Evolutionary conservation across 2,113 vertebrate species (phyloP), one percentile per base, ranked within the genome.

Genomic region (Microcebus ravelobensis): DNA sequence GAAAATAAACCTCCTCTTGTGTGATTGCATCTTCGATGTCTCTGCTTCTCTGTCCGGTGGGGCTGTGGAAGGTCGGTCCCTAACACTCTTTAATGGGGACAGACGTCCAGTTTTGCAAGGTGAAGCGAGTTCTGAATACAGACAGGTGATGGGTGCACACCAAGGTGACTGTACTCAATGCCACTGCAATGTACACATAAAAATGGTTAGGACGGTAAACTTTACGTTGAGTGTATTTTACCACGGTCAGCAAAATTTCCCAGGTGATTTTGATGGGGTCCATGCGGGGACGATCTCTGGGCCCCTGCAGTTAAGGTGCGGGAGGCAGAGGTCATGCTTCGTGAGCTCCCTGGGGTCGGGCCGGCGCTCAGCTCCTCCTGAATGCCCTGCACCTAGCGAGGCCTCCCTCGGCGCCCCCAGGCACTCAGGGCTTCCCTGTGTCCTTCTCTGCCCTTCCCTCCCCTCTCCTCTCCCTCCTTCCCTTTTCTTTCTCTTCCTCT

Each of bases 321-420:
- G 5, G 15, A 11, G 2, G 8, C 4, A 9, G 55, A 29, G 45
- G 13, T 17, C 9, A 8, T 5, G 7, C 45, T 27, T 6, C 45
- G 71, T 48, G 48, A 48, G 48, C 7, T 81, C 13, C 25, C n/a
- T 5, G 55, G 8, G 7, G n/a, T 12, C 7, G 7, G 23, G 7
- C 13, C 4, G 23, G 10, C 2, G 23, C 1, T 29, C 23, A 9
- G 23, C 23, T 39, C 23, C 8, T 39, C 79, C 8, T 14, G 23
- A 57, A 57, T 14, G 21, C 52, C 27, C 11, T 57, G n/a, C 8
- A 3, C 23, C 25, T 12, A 45, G 27, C 71, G 4, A 45, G 25
- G 29, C 13, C 39, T 29, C 42, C 71, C 45, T 25, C 25, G 71
- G 42, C 42, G 13, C 11, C 25, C 42, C 25, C 42, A 48, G 39